Conservation (phyloP, 2,888 invertebrate genomes). For the Eulithis testata region DNA sequence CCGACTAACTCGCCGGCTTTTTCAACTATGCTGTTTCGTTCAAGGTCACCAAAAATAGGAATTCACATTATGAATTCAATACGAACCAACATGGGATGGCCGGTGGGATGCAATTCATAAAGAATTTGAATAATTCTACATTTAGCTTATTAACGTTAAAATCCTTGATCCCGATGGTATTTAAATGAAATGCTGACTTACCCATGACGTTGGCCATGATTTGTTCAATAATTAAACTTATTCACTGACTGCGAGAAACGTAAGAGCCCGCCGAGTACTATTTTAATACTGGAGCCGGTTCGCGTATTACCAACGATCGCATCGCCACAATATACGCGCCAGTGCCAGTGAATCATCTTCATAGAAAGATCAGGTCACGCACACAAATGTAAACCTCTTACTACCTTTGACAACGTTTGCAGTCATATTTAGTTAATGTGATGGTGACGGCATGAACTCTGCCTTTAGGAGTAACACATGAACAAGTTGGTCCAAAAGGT, state of each 20-base stretch:
- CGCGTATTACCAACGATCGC: conserved; percentile 41
- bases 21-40: conserved; percentile 39
- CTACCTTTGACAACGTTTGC: neutral
- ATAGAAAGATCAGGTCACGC: conserved; percentile 9
- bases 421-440: neutral
- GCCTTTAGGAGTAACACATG: neutral
- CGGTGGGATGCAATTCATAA: neutral
- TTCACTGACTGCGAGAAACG: conserved; percentile 53
- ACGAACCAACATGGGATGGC: conserved; percentile 6
- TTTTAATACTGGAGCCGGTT: conserved; percentile 59
- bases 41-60: conserved; percentile 17
- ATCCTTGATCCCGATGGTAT: too few species aligned
- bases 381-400: neutral
- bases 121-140: neutral
- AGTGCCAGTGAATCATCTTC: conserved; percentile 25
- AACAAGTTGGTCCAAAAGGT: neutral
- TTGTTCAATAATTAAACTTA: conserved; percentile 45
- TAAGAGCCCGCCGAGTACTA: conserved; percentile 58
- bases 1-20: conserved; percentile 55
- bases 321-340: conserved; percentile 27
- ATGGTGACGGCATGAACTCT: neutral
- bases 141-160: too few species aligned
- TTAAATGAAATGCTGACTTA: conserved; percentile 53
- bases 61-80: conserved; percentile 5
- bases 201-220: conserved; percentile 78